A percentile compares a stretch with the other conserved stretches of the same genome.
Conservation (phyloP, 2,113 vertebrate species). For the Hipposideros armiger region DNA sequence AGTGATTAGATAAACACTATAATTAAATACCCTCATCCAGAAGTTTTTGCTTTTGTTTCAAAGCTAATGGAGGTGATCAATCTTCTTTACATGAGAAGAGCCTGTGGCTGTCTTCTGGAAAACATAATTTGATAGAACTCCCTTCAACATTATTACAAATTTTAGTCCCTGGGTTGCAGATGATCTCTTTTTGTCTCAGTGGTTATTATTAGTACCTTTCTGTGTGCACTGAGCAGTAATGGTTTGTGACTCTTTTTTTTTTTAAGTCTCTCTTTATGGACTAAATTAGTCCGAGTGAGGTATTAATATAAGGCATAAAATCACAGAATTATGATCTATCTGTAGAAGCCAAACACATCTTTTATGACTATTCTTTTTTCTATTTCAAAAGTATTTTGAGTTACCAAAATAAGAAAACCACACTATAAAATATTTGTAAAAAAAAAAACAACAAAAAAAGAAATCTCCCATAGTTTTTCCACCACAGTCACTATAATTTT, state of each 20-base stretch:
- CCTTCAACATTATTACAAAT: conserved; percentile 40
- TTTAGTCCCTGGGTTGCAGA: conserved; percentile 61
- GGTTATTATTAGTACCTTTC: conserved; percentile 73
- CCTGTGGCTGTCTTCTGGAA: conserved; percentile 65
- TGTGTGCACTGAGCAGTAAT: conserved; percentile 37
- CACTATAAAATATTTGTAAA: not conserved
- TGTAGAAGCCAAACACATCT: conserved; percentile 38
- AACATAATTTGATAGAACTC: conserved; percentile 61
- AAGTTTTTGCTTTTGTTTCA: conserved; percentile 65
- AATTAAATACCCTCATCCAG: conserved; percentile 70
- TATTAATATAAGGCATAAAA: conserved; percentile 50
- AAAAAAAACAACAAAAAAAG: conserved; percentile 15
- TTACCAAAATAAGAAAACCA: conserved; percentile 46
- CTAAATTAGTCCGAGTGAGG: conserved; percentile 54
- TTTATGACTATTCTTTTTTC: conserved; percentile 17
- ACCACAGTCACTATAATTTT: not conserved
- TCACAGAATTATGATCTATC: conserved; percentile 30
- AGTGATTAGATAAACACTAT: conserved; percentile 73
- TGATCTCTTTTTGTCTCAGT: conserved; percentile 59
- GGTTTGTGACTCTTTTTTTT: conserved; percentile 52
- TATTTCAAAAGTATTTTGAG: conserved; percentile 55
- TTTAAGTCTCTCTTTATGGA: conserved; percentile 60
- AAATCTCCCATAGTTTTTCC: not conserved
- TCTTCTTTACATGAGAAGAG: conserved; percentile 29
- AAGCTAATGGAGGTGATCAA: conserved; percentile 72